These are phyloP conservation scores for Propsilocerus akamusi DNA, from an alignment of 1,140 invertebrate species.

Conservation along the genomic window DNA sequence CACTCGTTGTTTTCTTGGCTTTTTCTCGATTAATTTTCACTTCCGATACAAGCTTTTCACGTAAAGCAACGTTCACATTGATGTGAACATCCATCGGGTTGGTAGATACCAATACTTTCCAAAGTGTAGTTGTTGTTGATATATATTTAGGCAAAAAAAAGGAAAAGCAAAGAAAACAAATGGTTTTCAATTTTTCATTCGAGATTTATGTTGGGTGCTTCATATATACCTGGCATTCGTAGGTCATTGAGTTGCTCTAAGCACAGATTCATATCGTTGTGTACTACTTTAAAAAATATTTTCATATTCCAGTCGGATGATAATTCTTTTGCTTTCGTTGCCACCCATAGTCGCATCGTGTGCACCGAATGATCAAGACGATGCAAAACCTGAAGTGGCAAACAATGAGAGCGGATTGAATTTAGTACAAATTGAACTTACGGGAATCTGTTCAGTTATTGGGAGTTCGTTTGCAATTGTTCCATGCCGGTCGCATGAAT, in stretches of 20 bases:
- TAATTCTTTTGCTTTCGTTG: conserved; percentile 42
- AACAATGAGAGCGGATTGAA: background rate
- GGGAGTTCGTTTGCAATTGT: conserved; percentile 39
- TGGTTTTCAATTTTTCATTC: background rate
- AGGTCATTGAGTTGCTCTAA: conserved; percentile 39
- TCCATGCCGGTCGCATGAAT: conserved; percentile 37
- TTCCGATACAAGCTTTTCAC: conserved; percentile 23
- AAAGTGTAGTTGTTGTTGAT: background rate
- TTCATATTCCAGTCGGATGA: conserved; percentile 54
- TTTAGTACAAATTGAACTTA: conserved; percentile 13
- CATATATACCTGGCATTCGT: conserved; percentile 29
- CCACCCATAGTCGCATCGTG: conserved; percentile 50
- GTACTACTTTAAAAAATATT: conserved; percentile 36
- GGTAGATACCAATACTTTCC: background rate
- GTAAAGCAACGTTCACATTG: conserved; percentile 42
- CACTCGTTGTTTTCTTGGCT: conserved; percentile 35
- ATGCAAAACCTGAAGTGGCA: background rate
- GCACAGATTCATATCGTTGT: conserved; percentile 44
- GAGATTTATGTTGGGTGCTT: too few relatives aligned
- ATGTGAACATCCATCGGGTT: conserved; percentile 15
- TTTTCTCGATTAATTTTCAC: conserved; percentile 49
- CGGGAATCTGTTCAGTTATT: conserved; percentile 58
- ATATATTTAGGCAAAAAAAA: background rate
- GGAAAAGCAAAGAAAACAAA: background rate
- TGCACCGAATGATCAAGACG: conserved; percentile 48